Base-by-base conservation (phyloP, 1,140 invertebrate genomes). In the Drosophila murphyi region DNA sequence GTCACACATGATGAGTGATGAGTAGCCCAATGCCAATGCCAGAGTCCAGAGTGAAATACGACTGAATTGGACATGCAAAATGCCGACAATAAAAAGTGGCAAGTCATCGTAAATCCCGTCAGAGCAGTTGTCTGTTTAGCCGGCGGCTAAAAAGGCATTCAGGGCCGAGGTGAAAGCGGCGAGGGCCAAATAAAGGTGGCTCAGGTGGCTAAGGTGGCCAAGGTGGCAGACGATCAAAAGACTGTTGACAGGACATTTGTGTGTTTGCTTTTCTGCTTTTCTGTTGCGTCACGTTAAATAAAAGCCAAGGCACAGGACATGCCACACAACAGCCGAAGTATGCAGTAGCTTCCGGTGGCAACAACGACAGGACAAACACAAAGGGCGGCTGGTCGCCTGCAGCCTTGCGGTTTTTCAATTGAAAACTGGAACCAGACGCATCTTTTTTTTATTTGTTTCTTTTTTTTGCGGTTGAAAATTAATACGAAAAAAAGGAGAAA, bases 251-350 rank as follows among this genome's bases (percentile, higher is more conserved):
- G 85, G 80, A 89, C 83, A 85, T 85, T 82, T 70, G 79, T 65
- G 79, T 74, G 62, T 71, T 8, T 43, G 10, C 20, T 20, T 20
- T 41, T 69, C 43, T 45, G 51, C 48, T 48, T 72, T 87, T 89
- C 69, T 89, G 85, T 89, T 89, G 85, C 85, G 85, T 89, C 85
- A 89, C 76, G 72, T 81, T 85, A 89, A 85, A 90, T 89, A 90
- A 89, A 89, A 90, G 81, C 78, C 85, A 67, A 71, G 52, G 56
- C 60, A 81, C 80, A 89, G 81, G 78, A 89, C 78, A 81, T 71
- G 73, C 60, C 60, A 67, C 62, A 70, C 59, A 70, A 71, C 70
- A 55, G 20, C 20, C 20, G 20, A 20, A 20, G 37, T 39, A 39
- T 39, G 10, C 39, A 43, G 51, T 77, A 60, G 83, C 83, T 88